Evolutionary conservation across 2,113 vertebrate species (phyloP), one percentile per base, ranked within the genome.

Genomic region (Canis aureus): DNA sequence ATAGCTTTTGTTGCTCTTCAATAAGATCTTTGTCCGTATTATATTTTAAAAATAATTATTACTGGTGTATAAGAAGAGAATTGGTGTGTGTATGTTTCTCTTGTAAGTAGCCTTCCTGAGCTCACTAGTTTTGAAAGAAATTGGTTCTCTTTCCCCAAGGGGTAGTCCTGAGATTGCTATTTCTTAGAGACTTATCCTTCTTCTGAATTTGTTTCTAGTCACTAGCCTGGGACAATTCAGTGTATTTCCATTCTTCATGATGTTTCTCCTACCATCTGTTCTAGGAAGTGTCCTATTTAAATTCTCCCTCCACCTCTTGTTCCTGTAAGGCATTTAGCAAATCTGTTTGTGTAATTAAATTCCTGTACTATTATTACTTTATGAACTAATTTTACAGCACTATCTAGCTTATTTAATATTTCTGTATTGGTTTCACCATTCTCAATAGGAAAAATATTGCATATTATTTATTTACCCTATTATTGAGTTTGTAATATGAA

Each of bases 261-360:
- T 43, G 57, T 81, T 92, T 95, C 35, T 90, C 62, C 69, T 88
- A 74, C 76, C 69, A 94, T 95, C 96, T 94, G 83, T 92, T 97
- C 94, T 94, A 97, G 91, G 29, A 94, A 94, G 73, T 98, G 95
- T 89, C 90, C 87, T 97, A 96, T 94, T 98, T 98, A 98, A 97
- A 95, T 94, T 96, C 29, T 94, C 62, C 60, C 51, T 85, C 86
- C 13, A 94, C 13, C 51, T 96, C 91, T 96, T 97, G 53, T 97
- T 92, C 95, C 96, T 96, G 93, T 91, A 96, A 97, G 95, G 76
- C 97, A 97, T 96, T 95, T 97, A 96, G 88, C 94, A 96, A 97
- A 97, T 97, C 90, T 98, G 95, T 98, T 98, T 97, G 90, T 97
- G 91, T 96, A 97, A 97, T 97, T 97, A 97, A 91, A 84, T 97